Evolutionary conservation across 2,888 invertebrate species (phyloP).

Genomic region (Tholera decimalis): DNA sequence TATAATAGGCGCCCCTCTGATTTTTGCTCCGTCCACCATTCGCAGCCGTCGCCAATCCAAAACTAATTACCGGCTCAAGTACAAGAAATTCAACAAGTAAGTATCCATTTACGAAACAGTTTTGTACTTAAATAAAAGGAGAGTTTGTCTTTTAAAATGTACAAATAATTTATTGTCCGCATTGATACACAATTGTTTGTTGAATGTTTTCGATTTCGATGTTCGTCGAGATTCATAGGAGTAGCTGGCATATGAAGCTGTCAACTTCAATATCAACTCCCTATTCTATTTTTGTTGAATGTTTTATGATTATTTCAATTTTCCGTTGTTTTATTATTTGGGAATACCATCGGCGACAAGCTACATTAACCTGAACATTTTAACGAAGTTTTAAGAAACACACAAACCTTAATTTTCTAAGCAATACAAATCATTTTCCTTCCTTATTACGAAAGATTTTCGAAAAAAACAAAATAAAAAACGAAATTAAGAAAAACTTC

Average conservation of each 20-base stretch:
- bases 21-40: constrained; percentile 73
- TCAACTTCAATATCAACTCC: not conserved
- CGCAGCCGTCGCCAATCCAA: constrained; percentile 72
- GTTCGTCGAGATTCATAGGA: not conserved
- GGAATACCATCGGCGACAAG: not conserved
- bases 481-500: constrained; percentile 36
- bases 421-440: constrained; percentile 13
- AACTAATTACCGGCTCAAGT: constrained; percentile 81
- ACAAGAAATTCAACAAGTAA: constrained; percentile 71
- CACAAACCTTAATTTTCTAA: constrained; percentile 9
- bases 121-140: constrained; percentile 44
- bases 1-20: constrained; percentile 76
- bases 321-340: not conserved
- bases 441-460: constrained; percentile 21
- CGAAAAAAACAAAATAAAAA: constrained; percentile 35
- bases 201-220: constrained; percentile 1
- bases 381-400: not conserved
- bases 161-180: constrained; percentile 14
- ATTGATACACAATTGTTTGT: constrained; percentile 4
- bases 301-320: constrained; percentile 1
- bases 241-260: constrained; percentile 9
- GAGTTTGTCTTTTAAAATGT: constrained; percentile 21
- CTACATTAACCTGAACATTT: not conserved
- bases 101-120: constrained; percentile 61
- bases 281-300: constrained; percentile 7